phyloP scores from a whole-genome alignment of 2,113 vertebrate genomes.

The Mungos mungo region DNA sequence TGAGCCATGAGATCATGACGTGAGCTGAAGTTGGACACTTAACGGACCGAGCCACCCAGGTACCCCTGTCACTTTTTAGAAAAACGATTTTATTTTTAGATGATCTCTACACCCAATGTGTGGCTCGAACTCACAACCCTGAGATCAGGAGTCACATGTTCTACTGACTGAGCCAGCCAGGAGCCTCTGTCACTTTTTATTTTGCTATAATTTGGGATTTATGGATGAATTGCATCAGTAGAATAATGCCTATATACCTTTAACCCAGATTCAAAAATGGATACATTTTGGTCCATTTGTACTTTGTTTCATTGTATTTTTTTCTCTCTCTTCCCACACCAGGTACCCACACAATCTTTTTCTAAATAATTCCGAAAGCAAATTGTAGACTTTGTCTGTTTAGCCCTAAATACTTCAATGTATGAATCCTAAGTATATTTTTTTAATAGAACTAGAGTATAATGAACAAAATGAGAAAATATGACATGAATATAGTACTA shows the following conservation, averaged over 20 bases:
- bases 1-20: too few species aligned
- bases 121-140: too few species aligned
- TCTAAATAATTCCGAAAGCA: not conserved
- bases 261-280: not conserved
- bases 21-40: too few species aligned
- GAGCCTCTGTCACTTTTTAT: not conserved
- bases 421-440: constrained; percentile 9
- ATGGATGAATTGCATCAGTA: not conserved
- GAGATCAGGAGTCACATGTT: too few species aligned
- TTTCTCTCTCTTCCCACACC: not conserved
- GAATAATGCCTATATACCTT: not conserved
- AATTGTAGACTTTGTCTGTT: not conserved
- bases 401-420: not conserved
- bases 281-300: not conserved
- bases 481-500: not conserved
- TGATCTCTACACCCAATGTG: too few species aligned
- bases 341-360: not conserved
- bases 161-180: too few species aligned
- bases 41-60: too few species aligned
- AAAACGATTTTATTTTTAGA: too few species aligned
- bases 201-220: not conserved
- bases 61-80: too few species aligned
- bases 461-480: not conserved
- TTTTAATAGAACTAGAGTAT: not conserved
- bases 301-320: not conserved